Base-by-base conservation (phyloP, 2,888 invertebrate species). In the Antheraea assamensis region DNA sequence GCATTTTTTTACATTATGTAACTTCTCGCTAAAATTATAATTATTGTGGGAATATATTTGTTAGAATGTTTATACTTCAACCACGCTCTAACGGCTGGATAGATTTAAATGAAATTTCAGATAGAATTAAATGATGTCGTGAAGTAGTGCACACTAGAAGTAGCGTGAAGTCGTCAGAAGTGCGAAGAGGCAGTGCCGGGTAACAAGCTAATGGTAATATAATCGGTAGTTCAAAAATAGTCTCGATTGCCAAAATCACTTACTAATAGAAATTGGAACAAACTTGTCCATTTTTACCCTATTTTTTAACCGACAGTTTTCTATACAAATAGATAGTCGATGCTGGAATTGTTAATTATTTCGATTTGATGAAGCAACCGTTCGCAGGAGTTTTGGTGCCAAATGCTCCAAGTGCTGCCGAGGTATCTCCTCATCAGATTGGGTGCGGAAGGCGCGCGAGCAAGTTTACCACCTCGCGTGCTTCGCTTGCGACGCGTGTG, bases 391-490 rank as follows among this genome's bases (percentile, higher is more conserved):
- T 87, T 99, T 98, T 92, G 98, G 99, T 76, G 98, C 98, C 74
- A 99, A 99, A 94, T 99, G 99, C 93, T 97, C 98, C 72, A 99
- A 99, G 90, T 99, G 99, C 92, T 97, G 97, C 82, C 96, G 99
- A 73, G 97, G 97, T 82, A 98, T 99, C 87, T 98, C 98, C 27
- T 97, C 99, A 27, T 98, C 98, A 70, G 99, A 99, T 94, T 99
- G 99, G 99, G 99, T 99, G 85, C 96, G 99, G 77, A 97, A 98
- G 87, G 99, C 99, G 55, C 95, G 98, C 73, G 98, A 98, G 86
- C 97, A 98, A 90, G 98, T 99, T 52, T 99, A 99, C 95, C 99
- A 99, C 94, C 95, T 99, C 89, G 99, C 99, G 71, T 99, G 99
- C 94, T 99, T 99, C 94, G 99, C 99, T 30, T 99, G 99, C 92